These are phyloP conservation scores for Aviceda subcristata DNA, from an alignment of 2,113 vertebrate species.

Conservation along the genomic window DNA sequence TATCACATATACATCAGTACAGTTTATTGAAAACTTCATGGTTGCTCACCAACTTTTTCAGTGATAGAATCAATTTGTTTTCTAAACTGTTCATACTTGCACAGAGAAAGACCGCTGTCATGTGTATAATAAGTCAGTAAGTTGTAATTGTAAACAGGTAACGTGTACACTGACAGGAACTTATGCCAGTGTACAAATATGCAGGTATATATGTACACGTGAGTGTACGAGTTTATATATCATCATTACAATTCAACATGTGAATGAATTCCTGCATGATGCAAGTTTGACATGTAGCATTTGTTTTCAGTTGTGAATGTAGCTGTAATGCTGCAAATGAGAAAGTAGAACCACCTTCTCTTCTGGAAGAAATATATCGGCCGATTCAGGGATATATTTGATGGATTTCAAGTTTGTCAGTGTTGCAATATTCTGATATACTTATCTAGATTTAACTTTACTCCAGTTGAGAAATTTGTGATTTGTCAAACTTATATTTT, in stretches of 20 bases:
- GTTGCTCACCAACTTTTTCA: not conserved
- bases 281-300: not conserved
- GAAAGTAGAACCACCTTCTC: not conserved
- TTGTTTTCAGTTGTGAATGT: not conserved
- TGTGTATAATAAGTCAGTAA: no score
- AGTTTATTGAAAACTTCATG: not conserved
- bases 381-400: accelerated
- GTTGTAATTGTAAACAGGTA: not conserved
- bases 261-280: not conserved
- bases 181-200: not conserved
- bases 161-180: not conserved
- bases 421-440: not conserved
- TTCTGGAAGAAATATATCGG: not conserved
- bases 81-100: not conserved
- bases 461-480: not conserved
- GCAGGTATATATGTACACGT: no score
- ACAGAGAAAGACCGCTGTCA: not conserved
- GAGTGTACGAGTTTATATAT: accelerated
- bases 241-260: not conserved
- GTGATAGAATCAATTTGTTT: not conserved
- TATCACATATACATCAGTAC: not conserved
- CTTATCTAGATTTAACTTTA: not conserved
- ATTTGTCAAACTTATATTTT: not conserved
- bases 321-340: not conserved
- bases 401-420: not conserved